Evolutionary conservation across 2,797 vertebrate genomes (phyloP), one percentile per base, ranked within the genome.

Genomic region (Gallirallus australis): DNA sequence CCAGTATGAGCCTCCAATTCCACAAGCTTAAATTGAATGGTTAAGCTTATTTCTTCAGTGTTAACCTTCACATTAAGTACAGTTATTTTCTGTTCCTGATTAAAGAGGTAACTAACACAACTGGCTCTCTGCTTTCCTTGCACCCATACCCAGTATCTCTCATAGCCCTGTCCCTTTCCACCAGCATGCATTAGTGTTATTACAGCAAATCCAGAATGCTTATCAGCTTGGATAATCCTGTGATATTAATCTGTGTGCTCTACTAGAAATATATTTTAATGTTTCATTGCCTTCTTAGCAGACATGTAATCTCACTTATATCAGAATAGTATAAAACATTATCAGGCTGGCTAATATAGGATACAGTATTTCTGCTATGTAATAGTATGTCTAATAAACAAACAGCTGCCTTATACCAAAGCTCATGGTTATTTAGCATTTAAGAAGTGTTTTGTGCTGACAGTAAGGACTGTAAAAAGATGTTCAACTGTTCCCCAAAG

Each of bases 401-500:
- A 60, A 77, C 77, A 95, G 63, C 75, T 94, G 86, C 53, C 66
- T 86, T 95, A 97, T 31, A 95, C 75, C 40, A 23, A 97, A 88
- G 71, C 65, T 93, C 96, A 85, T 70, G 91, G 82, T 66, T 91
- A 92, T 82, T 94, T 70, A 77, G 72, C 81, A 96, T 96, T 83
- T 89, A 79, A 97, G 61, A 83, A 35, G 82, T 96, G 85, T 64
- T 97, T 96, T 93, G 97, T 93, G 92, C 93, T 79, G 47, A 78
- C 47, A 88, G 48, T 81, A 91, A 96, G 76, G 78, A 89, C 33
- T 97, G 94, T 77, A 90, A 96, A 97, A 98, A 96, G 93, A 97
- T 87, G 94, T 97, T 98, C 94, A 97, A 96, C 96, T 94, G 91
- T 96, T 97, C 71, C 76, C 87, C 30, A 12, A 82, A 96, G 93